These are phyloP conservation scores for Nannoperca obscura DNA, from an alignment of 2,797 vertebrate species.

Conservation along the genomic window DNA sequence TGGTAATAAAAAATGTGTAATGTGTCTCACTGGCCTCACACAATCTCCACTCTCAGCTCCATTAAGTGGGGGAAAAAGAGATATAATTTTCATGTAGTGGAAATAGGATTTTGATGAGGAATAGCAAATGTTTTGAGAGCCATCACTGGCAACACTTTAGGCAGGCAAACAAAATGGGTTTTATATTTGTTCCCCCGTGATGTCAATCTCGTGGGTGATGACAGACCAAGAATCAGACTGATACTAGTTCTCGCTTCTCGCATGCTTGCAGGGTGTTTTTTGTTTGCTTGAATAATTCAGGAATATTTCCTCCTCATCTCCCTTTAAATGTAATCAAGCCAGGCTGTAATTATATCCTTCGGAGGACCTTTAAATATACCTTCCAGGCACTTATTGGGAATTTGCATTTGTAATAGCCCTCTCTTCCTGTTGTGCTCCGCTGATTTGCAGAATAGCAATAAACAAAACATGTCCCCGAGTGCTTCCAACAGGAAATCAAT, in stretches of 20 bases:
- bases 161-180: slow-evolving; percentile 32
- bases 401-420: slow-evolving; percentile 82
- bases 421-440: slow-evolving; percentile 60
- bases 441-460: slow-evolving; percentile 77
- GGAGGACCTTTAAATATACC: slow-evolving; percentile 76
- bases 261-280: slow-evolving; percentile 63
- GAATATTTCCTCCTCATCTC: slow-evolving; percentile 62
- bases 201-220: slow-evolving; percentile 44
- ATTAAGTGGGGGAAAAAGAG: slow-evolving; percentile 38
- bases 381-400: slow-evolving; percentile 77
- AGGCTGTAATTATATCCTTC: slow-evolving; percentile 78
- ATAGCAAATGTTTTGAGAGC: slow-evolving; percentile 42
- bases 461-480: slow-evolving; percentile 76
- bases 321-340: slow-evolving; percentile 78
- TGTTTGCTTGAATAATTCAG: slow-evolving; percentile 78
- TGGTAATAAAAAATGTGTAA: slow-evolving; percentile 59
- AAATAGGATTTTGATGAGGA: slow-evolving; percentile 52
- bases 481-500: slow-evolving; percentile 68
- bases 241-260: slow-evolving; percentile 29
- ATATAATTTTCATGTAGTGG: slow-evolving; percentile 27
- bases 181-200: slow-evolving; percentile 22
- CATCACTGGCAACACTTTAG: slow-evolving; percentile 17
- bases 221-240: slow-evolving; percentile 24
- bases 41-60: slow-evolving; percentile 37
- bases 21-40: slow-evolving; percentile 37